A percentile compares a stretch with the other conserved stretches of the same genome.
Conservation (phyloP, 2,113 vertebrate species). For the Mirza zaza region DNA sequence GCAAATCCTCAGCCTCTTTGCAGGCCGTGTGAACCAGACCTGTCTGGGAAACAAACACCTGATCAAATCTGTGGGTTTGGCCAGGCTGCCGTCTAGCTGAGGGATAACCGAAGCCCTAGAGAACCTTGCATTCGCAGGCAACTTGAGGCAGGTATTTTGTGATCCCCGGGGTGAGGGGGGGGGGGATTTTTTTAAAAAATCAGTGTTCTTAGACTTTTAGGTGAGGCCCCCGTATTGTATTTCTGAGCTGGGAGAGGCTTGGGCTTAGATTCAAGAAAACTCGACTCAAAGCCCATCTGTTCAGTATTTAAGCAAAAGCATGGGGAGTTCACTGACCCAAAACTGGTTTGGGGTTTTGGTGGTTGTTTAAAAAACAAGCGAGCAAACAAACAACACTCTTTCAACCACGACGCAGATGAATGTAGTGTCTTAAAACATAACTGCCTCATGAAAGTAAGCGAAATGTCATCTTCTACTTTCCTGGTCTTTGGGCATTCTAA, state of each 20-base stretch:
- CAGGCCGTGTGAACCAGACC: neutral
- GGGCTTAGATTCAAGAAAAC: conserved; percentile 73
- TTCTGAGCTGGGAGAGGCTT: conserved; percentile 64
- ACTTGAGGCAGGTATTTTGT: conserved; percentile 53
- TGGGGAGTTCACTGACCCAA: conserved; percentile 75
- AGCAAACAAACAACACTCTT: neutral
- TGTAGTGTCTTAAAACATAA: conserved; percentile 39
- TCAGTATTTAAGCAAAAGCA: conserved; percentile 78
- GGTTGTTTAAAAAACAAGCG: conserved; percentile 66
- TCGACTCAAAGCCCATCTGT: conserved; percentile 77
- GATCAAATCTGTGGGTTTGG: neutral
- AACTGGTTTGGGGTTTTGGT: conserved; percentile 78
- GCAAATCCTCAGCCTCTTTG: neutral
- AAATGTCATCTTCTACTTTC: conserved; percentile 57
- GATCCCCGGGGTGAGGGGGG: too few relatives aligned
- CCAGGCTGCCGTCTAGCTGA: neutral
- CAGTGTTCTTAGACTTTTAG: conserved; percentile 57
- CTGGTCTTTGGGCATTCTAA: conserved; percentile 62
- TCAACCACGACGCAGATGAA: neutral
- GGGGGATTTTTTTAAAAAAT: conserved; percentile 57
- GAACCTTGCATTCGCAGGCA: conserved; percentile 48
- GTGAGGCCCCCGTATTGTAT: conserved; percentile 64
- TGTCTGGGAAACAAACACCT: conserved; percentile 46
- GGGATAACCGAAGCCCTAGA: neutral
- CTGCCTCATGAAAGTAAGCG: neutral